Evolutionary conservation across 1,140 invertebrate species (phyloP), one percentile per base, ranked within the genome.

Genomic region (Apis laboriosa): DNA sequence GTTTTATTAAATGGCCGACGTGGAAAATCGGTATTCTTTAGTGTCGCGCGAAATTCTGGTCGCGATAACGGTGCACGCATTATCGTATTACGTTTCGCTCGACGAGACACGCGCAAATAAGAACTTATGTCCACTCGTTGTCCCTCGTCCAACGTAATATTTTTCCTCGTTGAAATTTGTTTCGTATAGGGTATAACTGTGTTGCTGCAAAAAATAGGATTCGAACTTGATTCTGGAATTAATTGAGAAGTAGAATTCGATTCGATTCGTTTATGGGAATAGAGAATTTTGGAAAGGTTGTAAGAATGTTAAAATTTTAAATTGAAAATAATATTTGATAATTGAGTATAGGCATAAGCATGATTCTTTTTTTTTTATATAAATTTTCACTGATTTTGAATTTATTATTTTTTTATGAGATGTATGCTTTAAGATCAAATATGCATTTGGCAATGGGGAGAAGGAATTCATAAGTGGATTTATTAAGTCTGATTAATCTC

Each of bases 1-100:
- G 13, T 21, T 24, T 24, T 24, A 17, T 68, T 13, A 49, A 56
- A 13, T 55, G 8, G 51, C n/a, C 55, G 28, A 21, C 17, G 12
- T 12, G 9, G 12, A 56, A 68, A 76, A 77, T 81, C 64, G 64
- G 19, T 53, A 24, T 58, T 66, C 71, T 53, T 67, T 51, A 11
- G 2, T 9, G 61, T 7, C 4, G 49, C 17, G 34, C 34, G 24
- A 74, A 43, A 56, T 58, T 24, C 11, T 19, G 17, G 43, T 28
- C 64, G 56, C 34, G n/a, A 70, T 77, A 77, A 82, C 73, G 64
- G 19, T 51, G 74, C 19, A 51, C 49, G 56, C 66, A 82, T 82
- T 82, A 82, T 77, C 80, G 73, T 58, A 61, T 77, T 82, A 82
- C 73, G 74, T 49, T 82, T 63, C 67, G 75, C 67, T 56, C 58